Conservation (phyloP, 2,797 vertebrate genomes). For the Ctenosaura bakeri region DNA sequence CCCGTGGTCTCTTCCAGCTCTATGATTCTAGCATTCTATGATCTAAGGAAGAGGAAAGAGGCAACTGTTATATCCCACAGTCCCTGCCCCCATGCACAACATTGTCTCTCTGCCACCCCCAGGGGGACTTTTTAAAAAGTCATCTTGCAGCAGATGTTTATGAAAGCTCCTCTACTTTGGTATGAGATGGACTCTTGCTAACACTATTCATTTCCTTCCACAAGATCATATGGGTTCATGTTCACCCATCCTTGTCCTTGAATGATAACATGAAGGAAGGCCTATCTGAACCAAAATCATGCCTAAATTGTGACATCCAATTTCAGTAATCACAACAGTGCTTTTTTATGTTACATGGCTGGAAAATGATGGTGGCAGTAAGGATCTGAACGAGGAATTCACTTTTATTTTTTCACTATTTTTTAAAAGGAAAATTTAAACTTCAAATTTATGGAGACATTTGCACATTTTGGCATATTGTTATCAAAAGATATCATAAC, state of each 20-base stretch:
- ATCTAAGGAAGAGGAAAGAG: background rate
- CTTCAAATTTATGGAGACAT: background rate
- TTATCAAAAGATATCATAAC: background rate
- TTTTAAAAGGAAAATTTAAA: too few species aligned
- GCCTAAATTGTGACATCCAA: background rate
- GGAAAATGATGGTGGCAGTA: too few species aligned
- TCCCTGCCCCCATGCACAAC: too few species aligned
- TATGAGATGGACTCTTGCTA: too few species aligned
- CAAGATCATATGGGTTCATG: background rate
- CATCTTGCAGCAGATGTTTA: too few species aligned
- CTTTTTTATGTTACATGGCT: background rate
- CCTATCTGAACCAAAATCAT: background rate
- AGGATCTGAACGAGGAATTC: background rate
- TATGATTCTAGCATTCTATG: too few species aligned
- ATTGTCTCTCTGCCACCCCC: too few species aligned
- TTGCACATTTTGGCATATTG: background rate
- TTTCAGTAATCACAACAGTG: background rate
- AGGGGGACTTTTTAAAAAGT: too few species aligned
- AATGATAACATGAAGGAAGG: too few species aligned
- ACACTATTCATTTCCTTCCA: background rate
- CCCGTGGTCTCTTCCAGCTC: too few species aligned
- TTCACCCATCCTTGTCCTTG: background rate
- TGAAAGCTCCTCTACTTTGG: too few species aligned
- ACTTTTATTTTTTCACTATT: background rate
- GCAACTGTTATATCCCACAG: background rate